Evolutionary conservation across 2,113 vertebrate species (phyloP).

Genomic region (Ophiodon elongatus): DNA sequence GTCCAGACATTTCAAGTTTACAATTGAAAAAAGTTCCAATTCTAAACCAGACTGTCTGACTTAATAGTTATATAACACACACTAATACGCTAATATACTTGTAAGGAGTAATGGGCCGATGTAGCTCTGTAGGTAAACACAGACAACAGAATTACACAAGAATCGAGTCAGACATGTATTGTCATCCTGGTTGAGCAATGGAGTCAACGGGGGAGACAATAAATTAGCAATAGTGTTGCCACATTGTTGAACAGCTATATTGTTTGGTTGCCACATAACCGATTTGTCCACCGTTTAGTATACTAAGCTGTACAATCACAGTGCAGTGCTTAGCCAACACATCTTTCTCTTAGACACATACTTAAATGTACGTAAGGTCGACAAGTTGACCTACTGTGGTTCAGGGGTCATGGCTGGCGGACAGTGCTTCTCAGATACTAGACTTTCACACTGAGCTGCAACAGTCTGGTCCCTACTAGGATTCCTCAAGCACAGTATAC

Average conservation of each 20-base stretch:
- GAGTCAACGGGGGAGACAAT: neutral
- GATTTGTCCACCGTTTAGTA: neutral
- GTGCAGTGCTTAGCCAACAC: neutral
- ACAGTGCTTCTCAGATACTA: slow-evolving; percentile 34
- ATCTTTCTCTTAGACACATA: slow-evolving; percentile 4
- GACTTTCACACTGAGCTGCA: slow-evolving; percentile 46
- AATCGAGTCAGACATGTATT: neutral
- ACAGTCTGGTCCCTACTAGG: slow-evolving; percentile 5
- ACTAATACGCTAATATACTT: too few relatives aligned
- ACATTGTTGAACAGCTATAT: neutral
- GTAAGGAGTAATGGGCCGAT: neutral
- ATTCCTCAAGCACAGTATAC: neutral
- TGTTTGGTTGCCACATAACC: neutral
- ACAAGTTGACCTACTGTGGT: slow-evolving; percentile 6
- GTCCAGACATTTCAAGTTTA: neutral
- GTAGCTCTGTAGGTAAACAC: neutral
- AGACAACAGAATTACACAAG: neutral
- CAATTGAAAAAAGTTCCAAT: neutral
- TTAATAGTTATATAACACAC: neutral
- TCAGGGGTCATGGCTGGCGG: slow-evolving; percentile 36
- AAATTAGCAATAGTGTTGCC: neutral
- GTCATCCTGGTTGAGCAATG: slow-evolving; percentile 1
- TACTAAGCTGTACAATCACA: neutral
- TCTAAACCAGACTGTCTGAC: neutral
- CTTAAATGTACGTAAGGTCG: neutral